A percentile compares a stretch with the other conserved stretches of the same genome.
Conservation (phyloP, 1,140 invertebrate species). For the Diabrotica undecimpunctata region DNA sequence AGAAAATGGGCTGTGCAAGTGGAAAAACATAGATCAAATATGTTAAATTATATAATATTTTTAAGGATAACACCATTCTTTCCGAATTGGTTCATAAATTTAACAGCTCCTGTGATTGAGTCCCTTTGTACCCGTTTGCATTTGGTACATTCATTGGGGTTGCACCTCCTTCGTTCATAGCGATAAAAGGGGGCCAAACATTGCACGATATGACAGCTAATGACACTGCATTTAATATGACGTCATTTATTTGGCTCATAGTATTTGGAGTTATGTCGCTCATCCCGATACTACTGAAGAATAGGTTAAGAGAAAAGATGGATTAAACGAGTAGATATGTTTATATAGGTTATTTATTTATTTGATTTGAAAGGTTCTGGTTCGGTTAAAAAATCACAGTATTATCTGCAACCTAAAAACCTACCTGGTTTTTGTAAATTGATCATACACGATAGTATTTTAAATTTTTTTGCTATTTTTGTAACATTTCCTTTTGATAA, state of each 20-base stretch:
- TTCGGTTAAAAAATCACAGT: no score
- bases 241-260: constrained; percentile 73
- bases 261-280: constrained; percentile 80
- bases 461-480: no score
- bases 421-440: no score
- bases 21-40: constrained; percentile 78
- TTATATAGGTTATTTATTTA: background rate
- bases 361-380: no score
- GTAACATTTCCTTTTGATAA: no score
- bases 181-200: constrained; percentile 96
- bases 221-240: constrained; percentile 85
- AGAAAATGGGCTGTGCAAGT: constrained; percentile 82
- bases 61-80: constrained; percentile 95
- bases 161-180: constrained; percentile 94
- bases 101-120: constrained; percentile 93
- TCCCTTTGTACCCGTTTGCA: constrained; percentile 89
- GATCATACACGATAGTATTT: no score
- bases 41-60: constrained; percentile 97
- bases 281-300: constrained; percentile 86
- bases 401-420: no score
- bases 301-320: constrained; percentile 19
- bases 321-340: constrained; percentile 4
- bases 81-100: constrained; percentile 99
- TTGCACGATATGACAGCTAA: constrained; percentile 89
- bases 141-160: constrained; percentile 93